Base-by-base conservation (phyloP, 2,797 vertebrate genomes). In the Gymnothorax javanicus region DNA sequence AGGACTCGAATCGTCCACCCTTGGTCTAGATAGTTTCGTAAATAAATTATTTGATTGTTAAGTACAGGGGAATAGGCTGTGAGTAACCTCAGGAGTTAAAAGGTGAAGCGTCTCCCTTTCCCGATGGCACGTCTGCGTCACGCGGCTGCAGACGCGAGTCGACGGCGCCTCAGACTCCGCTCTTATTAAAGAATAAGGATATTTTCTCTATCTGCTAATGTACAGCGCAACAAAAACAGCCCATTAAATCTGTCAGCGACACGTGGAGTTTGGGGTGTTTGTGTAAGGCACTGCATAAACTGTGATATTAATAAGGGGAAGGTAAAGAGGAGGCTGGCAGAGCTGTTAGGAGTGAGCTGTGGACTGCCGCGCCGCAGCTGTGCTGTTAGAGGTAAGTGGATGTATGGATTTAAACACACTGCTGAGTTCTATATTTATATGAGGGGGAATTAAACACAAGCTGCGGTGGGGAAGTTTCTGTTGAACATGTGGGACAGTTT, bases 291-390 rank as follows among this genome's bases (percentile, higher is more conserved):
- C 15, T 58, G 62, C 43, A 43, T 87, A 87, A 92, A 92, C 91
- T 90, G 91, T 94, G 94, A 94, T 94, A 93, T 91, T 95, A 93
- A 94, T 94, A 93, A 43, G 93, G 92, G 91, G 90, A 92, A 85
- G 93, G 94, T 94, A 87, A 86, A 93, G 91, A 94, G 92, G 92
- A 93, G 71, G 90, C 89, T 93, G 71, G 90, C 89, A 89, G 93
- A 94, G 94, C 94, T 94, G 92, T 90, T 93, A 93, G 52, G 11
- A 52, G 92, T 94, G 27, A 43, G 15, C 94, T 94, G 94, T 94
- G 94, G 94, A 20, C 54, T 57, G 67, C 69, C 27, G 50, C 27
- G 9, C 13, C 4, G 84, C 50, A 17, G 56, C 86, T 89, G 85
- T 83, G 83, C 71, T 82, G 25, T 86, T 75, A 27, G 25, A 5